Conservation (phyloP, 2,113 vertebrate species). For the Sebastes schlegelii region DNA sequence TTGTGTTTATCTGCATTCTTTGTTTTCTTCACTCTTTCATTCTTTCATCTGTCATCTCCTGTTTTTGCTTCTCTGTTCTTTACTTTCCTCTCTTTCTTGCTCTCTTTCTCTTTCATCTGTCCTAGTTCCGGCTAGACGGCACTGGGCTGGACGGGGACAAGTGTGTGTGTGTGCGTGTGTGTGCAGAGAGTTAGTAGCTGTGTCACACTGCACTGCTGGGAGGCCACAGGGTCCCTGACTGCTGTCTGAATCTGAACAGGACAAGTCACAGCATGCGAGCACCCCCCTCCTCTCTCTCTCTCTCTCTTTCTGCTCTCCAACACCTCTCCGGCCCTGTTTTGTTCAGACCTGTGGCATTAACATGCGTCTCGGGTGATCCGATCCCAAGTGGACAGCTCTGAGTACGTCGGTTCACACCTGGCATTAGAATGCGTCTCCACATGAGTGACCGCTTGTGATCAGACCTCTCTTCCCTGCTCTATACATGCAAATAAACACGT, state of each 20-base stretch:
- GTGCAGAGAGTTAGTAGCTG: slow-evolving; percentile 57
- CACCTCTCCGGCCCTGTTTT: too few species aligned
- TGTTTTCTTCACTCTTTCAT: slow-evolving; percentile 28
- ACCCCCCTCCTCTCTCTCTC: slow-evolving; percentile 21
- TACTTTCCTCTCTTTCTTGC: slow-evolving; percentile 19
- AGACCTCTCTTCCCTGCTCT: too few species aligned
- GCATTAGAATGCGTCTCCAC: too few species aligned
- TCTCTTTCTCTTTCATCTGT: slow-evolving; percentile 46
- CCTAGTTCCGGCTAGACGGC: slow-evolving; percentile 57
- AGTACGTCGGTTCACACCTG: too few species aligned
- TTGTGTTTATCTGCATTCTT: slow-evolving; percentile 46
- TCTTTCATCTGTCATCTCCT: slow-evolving; percentile 41
- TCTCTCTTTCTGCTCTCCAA: slow-evolving; percentile 17
- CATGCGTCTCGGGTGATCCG: background rate
- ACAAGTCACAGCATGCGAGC: slow-evolving; percentile 64
- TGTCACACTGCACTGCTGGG: slow-evolving; percentile 70
- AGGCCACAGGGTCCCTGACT: slow-evolving; percentile 71
- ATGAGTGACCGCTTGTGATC: too few species aligned
- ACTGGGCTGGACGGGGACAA: slow-evolving; percentile 22
- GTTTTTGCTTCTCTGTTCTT: slow-evolving; percentile 38
- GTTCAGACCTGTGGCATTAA: background rate
- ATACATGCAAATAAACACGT: too few species aligned
- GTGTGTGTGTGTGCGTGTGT: slow-evolving; percentile 36
- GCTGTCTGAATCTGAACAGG: slow-evolving; percentile 69
- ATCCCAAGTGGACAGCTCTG: too few species aligned